phyloP scores from a whole-genome alignment of 2,888 invertebrate genomes.

The Diarsia rubi region DNA sequence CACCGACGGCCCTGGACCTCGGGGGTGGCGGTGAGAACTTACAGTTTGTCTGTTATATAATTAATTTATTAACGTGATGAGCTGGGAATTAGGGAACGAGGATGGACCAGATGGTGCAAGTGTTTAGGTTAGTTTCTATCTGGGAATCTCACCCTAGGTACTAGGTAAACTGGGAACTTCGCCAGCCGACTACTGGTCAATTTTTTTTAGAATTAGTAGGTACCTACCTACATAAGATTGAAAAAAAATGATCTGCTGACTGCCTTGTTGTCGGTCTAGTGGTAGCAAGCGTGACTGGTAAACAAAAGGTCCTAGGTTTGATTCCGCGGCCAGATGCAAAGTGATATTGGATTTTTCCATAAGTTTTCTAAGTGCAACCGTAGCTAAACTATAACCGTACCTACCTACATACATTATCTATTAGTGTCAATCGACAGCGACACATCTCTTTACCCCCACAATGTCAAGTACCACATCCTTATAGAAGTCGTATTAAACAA shows the following conservation, averaged over 20 bases:
- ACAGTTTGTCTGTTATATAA: constrained; percentile 44
- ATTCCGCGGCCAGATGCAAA: too few relatives aligned
- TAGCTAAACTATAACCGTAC: not conserved
- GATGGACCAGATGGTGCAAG: constrained; percentile 51
- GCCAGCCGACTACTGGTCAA: not conserved
- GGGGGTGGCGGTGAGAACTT: constrained; percentile 76
- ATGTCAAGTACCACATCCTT: constrained; percentile 28
- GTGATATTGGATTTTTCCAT: too few relatives aligned
- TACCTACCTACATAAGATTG: too few relatives aligned
- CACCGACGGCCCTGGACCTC: constrained; percentile 72
- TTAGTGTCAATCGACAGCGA: not conserved
- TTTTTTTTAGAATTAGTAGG: too few relatives aligned
- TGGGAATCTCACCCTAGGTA: constrained; percentile 15
- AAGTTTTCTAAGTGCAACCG: not conserved
- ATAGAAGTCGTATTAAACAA: constrained; percentile 39
- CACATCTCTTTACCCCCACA: not conserved
- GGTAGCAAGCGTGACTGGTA: too few relatives aligned
- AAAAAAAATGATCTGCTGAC: not conserved
- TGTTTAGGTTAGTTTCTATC: constrained; percentile 7
- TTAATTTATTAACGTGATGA: constrained; percentile 57
- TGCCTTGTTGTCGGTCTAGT: too few relatives aligned
- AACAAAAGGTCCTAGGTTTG: too few relatives aligned
- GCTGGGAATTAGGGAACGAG: constrained; percentile 43
- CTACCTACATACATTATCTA: not conserved
- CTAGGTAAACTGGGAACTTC: not conserved